Percentiles rank a stretch among this genome's conserved stretches.
Conservation (phyloP, 2,888 invertebrate genomes). For the Ophioninae sp. region DNA sequence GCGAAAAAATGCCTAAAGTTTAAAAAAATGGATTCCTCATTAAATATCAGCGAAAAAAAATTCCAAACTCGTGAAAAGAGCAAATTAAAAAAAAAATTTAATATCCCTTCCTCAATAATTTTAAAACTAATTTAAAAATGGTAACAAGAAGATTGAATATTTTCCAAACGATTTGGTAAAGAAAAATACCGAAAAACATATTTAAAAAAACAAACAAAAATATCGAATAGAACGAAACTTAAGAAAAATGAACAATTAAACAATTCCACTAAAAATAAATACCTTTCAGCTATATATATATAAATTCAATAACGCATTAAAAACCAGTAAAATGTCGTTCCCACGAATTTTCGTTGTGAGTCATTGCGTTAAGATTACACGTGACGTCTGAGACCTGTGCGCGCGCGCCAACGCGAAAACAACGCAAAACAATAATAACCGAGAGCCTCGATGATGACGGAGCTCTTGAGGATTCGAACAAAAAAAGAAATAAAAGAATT, state of each 20-base stretch:
- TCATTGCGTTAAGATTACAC: not conserved
- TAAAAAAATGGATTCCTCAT: too few species aligned
- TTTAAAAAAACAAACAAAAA: not conserved
- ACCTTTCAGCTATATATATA: not conserved
- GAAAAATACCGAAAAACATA: not conserved
- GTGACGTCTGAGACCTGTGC: not conserved
- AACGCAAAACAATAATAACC: conserved; percentile 8
- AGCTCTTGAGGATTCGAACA: conserved; percentile 22
- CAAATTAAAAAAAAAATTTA: too few species aligned
- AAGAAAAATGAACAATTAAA: not conserved
- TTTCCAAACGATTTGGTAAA: not conserved
- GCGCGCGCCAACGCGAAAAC: conserved; percentile 6
- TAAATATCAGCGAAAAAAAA: too few species aligned
- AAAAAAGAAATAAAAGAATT: conserved; percentile 4
- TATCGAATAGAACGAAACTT: not conserved
- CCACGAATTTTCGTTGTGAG: not conserved
- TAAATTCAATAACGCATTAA: not conserved
- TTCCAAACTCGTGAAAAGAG: too few species aligned
- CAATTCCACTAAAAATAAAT: not conserved
- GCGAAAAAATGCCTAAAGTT: too few species aligned
- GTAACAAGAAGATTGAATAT: too few species aligned
- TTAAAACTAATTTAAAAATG: too few species aligned
- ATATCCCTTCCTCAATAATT: too few species aligned
- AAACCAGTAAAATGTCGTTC: not conserved
- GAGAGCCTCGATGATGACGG: conserved; percentile 10